Evolutionary conservation across 1,140 invertebrate genomes (phyloP).

Genomic region (Rhopalosiphum padi): DNA sequence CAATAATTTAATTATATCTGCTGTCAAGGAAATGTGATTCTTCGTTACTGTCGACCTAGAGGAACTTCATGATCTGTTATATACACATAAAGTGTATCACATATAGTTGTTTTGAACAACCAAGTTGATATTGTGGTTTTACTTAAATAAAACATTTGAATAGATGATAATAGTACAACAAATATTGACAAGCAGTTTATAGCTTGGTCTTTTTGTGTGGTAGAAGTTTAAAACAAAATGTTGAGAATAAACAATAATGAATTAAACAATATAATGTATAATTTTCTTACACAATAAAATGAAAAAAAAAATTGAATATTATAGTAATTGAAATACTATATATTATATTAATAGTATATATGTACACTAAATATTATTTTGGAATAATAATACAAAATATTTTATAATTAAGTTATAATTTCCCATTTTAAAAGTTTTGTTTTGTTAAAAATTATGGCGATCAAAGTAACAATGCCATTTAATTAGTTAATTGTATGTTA

Average conservation of each 20-base stretch:
- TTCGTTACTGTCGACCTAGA: neutral
- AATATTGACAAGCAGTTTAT: neutral
- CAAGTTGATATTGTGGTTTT: neutral
- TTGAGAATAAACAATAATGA: neutral
- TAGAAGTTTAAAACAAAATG: neutral
- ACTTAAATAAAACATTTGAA: neutral
- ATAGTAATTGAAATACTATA: no score
- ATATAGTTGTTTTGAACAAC: neutral
- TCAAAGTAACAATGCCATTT: no score
- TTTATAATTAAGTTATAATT: no score
- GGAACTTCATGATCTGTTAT: neutral
- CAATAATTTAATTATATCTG: conserved; percentile 19
- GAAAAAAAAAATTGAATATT: neutral
- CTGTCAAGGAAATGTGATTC: neutral
- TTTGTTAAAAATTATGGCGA: no score
- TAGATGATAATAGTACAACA: neutral
- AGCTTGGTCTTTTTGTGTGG: neutral
- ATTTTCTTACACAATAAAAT: neutral
- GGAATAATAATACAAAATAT: neutral
- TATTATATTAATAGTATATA: no score
- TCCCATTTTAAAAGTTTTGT: no score
- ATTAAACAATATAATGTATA: neutral
- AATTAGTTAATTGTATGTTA: no score
- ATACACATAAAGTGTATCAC: neutral
- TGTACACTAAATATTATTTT: neutral